Conservation (phyloP, 92 coral and sea anemone species). For the Epizoanthus fatuus region DNA sequence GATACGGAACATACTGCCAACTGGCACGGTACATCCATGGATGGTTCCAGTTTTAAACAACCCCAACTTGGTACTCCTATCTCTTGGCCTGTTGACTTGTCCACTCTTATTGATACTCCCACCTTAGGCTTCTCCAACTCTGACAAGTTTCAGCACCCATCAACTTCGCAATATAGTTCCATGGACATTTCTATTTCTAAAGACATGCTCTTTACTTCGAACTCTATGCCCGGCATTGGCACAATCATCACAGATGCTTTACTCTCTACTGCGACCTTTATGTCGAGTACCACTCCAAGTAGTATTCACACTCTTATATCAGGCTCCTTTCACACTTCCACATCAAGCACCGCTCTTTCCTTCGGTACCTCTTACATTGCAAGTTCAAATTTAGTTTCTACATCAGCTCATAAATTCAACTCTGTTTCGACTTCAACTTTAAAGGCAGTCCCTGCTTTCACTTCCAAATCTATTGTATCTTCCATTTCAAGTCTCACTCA, state of each 20-base stretch:
- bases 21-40: neutral
- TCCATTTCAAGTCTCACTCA: neutral
- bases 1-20: neutral
- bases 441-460: neutral
- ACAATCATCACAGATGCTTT: neutral
- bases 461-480: neutral
- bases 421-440: neutral
- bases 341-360: neutral
- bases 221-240: neutral
- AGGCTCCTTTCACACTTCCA: neutral
- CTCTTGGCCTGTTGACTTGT: neutral
- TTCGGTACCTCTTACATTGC: neutral
- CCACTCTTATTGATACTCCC: neutral
- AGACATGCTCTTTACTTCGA: neutral
- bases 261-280: neutral
- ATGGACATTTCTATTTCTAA: neutral
- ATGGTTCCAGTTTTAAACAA: neutral
- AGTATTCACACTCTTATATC: neutral
- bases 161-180: neutral
- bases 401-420: neutral
- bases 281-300: neutral
- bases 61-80: neutral
- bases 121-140: neutral
- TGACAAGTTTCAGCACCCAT: neutral
- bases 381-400: neutral